Base-by-base conservation (phyloP, 2,888 invertebrate genomes). In the Amblyjoppa proteus region DNA sequence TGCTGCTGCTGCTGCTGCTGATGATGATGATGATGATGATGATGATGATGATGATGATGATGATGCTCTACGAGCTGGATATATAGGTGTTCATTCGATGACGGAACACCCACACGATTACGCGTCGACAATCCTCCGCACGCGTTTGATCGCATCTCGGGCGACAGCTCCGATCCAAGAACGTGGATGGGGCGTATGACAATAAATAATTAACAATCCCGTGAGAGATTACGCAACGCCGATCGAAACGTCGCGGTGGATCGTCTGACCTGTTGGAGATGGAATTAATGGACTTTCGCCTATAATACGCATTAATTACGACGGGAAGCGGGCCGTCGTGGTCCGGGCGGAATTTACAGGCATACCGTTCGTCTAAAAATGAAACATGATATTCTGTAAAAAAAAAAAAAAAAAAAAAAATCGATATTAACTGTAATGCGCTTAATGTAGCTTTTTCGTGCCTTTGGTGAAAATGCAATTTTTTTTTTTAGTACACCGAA, bases 361-460 rank as follows among this genome's bases (percentile, higher is more conserved):
- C 20, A 51, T 53, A 49, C 64, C 28, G 53, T 51, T 56, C 13
- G 13, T 34, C 13, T 51, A 89, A 89, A 90, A 90, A 89, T 89
- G 87, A 89, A 86, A 1, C n/a, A 7, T 6, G 5, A 7, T 5
- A n/a, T n/a, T n/a, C 53, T 1, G 4, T 1, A 4, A 0, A n/a
- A 4, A 53, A 51, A 16, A 5, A 16, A 53, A 41, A 20, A 20
- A 20, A 20, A 20, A 20, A 20, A 20, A 20, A 20, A 53, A 41
- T 41, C 41, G 11, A 41, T 41, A 9, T 41, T 9, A 25, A 56
- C 6, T 9, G 25, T 20, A 56, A 25, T 25, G 11, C 5, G 20
- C 20, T 11, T 1, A 11, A 25, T 20, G 25, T 56, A 25, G 7
- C 25, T 56, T 20, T 53, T n/a, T 2, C 9, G 53, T 53, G 20